Base-by-base conservation (phyloP, 2,113 vertebrate species). In the Chascanopsetta lugubris region DNA sequence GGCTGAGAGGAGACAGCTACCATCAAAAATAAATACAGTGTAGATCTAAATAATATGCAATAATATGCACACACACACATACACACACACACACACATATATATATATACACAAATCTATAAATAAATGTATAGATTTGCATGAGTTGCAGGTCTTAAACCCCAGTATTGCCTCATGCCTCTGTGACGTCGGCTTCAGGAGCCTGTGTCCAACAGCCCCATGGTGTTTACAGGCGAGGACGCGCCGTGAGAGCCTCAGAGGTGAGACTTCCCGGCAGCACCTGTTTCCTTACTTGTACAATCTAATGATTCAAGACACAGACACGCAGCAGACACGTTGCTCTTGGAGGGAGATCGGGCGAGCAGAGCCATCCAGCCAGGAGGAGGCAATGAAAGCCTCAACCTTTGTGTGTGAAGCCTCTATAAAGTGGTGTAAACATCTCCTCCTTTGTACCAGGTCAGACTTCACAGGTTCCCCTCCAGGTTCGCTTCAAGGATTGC, bases 1-100 rank as follows among this genome's bases (percentile, higher is more conserved):
- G 49, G 63, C 72, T 76, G 54, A 64, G 43, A 53, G 65, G 56
- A 63, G 63, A 54, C 54, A 64, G 42, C 30, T 38, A 40, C 17
- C 24, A 32, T 34, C 59, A 45, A 49, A 40, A 54, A 58, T 29
- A 1, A 47, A 22, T 7, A 48, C 47, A 62, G 62, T 21, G 60
- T 8, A 9, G 17, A 32, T 50, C 32, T 9, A 30, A 61, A 51
- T 53, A 8, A 38, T 27, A 27, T n/a, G n/a, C n/a, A n/a, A n/a
- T n/a, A n/a, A n/a, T n/a, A n/a, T n/a, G n/a, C n/a, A n/a, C n/a
- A n/a, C n/a, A n/a, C n/a, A n/a, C n/a, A n/a, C n/a, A n/a, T n/a
- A n/a, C n/a, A n/a, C n/a, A n/a, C n/a, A n/a, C n/a, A n/a, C n/a
- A n/a, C n/a, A n/a, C n/a, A n/a, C n/a, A n/a, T n/a, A n/a, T n/a